phyloP scores from a whole-genome alignment of 2,888 invertebrate species.

The Loripinus fragilis region DNA sequence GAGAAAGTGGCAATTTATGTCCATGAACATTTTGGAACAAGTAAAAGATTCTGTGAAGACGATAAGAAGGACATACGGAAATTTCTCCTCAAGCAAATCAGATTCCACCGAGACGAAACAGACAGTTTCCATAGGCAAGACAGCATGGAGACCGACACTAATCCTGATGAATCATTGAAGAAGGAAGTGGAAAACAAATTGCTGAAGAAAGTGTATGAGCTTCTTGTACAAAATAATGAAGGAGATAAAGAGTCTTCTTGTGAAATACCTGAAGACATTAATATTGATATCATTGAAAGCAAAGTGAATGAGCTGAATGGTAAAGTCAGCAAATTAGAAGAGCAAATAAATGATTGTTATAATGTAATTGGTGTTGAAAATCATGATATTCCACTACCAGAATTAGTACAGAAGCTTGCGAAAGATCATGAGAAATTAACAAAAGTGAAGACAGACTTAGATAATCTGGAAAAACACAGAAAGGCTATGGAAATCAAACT shows the following conservation, averaged over 20 bases:
- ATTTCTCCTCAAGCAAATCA: slow-evolving; percentile 54
- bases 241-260: slow-evolving; percentile 3
- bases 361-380: slow-evolving; percentile 42
- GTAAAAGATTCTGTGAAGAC: slow-evolving; percentile 70
- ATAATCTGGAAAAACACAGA: slow-evolving; percentile 27
- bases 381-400: slow-evolving; percentile 40
- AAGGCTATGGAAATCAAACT: slow-evolving; percentile 36
- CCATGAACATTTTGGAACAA: slow-evolving; percentile 74
- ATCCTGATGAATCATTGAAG: neutral
- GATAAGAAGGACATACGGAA: slow-evolving; percentile 73
- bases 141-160: slow-evolving; percentile 15
- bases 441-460: slow-evolving; percentile 33
- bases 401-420: slow-evolving; percentile 39
- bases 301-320: slow-evolving; percentile 36
- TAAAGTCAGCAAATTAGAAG: slow-evolving; percentile 39
- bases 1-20: slow-evolving; percentile 68
- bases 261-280: slow-evolving; percentile 23
- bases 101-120: slow-evolving; percentile 23
- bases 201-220: slow-evolving; percentile 34
- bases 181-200: slow-evolving; percentile 37
- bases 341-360: slow-evolving; percentile 46
- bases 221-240: slow-evolving; percentile 17
- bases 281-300: slow-evolving; percentile 47
- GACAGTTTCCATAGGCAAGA: slow-evolving; percentile 5
- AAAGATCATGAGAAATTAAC: slow-evolving; percentile 28